phyloP scores from a whole-genome alignment of 2,888 invertebrate genomes.

The Netelia inedita region DNA sequence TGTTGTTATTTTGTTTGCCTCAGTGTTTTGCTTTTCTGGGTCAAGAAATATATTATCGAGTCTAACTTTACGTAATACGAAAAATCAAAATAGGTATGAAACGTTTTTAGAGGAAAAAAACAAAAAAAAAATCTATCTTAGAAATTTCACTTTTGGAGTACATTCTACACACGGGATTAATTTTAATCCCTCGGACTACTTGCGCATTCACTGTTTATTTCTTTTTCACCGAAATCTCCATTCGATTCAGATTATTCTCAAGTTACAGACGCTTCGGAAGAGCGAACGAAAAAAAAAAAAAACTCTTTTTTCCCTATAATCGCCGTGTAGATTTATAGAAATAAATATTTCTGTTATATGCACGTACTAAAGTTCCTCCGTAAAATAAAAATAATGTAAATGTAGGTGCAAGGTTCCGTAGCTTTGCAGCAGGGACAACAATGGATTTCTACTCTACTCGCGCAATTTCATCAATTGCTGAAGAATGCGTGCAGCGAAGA shows the following conservation, averaged over 20 bases:
- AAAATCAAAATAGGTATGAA: slow-evolving; percentile 17
- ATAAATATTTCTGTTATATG: no score
- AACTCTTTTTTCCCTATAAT: no score
- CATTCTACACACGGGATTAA: no score
- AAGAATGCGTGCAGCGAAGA: slow-evolving; percentile 75
- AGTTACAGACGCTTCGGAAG: no score
- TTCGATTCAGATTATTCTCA: no score
- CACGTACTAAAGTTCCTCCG: neutral
- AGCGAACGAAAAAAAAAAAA: no score
- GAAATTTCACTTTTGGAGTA: no score
- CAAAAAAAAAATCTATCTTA: neutral
- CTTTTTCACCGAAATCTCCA: no score
- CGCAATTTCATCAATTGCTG: slow-evolving; percentile 73
- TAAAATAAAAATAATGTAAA: slow-evolving; percentile 49
- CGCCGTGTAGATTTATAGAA: no score
- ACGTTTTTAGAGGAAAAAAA: neutral
- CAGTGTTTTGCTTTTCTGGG: slow-evolving; percentile 8
- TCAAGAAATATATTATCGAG: slow-evolving; percentile 8
- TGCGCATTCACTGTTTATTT: no score
- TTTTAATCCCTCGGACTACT: no score
- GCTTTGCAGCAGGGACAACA: slow-evolving; percentile 79
- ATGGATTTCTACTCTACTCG: slow-evolving; percentile 74
- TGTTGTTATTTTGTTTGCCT: slow-evolving; percentile 47
- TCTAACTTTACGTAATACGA: slow-evolving; percentile 47
- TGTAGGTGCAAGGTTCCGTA: slow-evolving; percentile 78